Conservation (phyloP, 2,113 vertebrate genomes). For the Butorides virescens region DNA sequence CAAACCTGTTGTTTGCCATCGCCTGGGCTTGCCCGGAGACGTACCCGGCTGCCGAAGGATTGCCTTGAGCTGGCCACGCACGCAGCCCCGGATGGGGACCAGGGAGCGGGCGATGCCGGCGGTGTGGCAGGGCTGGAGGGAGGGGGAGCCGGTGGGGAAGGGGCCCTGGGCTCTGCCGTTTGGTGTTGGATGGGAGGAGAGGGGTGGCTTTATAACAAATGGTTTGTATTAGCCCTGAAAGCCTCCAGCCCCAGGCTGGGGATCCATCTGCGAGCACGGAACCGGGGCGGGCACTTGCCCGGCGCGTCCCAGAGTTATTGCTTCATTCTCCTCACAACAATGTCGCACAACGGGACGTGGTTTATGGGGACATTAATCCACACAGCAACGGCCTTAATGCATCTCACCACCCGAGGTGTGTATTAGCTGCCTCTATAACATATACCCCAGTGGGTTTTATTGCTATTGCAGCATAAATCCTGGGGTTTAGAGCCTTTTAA, state of each 20-base stretch:
- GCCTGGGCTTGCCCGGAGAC: not conserved
- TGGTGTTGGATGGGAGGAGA: not conserved
- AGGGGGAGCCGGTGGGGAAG: rapidly evolving
- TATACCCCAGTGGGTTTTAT: not conserved
- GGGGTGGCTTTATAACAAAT: not conserved
- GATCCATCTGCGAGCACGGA: not conserved
- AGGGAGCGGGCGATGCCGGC: rapidly evolving
- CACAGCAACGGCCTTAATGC: not conserved
- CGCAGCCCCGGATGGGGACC: not conserved
- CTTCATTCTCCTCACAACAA: constrained; percentile 49
- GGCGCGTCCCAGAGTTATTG: not conserved
- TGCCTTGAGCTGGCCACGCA: not conserved
- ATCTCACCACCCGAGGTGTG: constrained; percentile 16
- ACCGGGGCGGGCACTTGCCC: not conserved
- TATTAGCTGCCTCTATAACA: constrained; percentile 25
- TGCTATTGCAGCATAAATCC: constrained; percentile 2
- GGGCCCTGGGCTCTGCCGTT: not conserved
- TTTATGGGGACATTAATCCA: constrained; percentile 50
- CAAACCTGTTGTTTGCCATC: constrained; percentile 46
- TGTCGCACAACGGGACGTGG: not conserved
- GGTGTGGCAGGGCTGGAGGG: not conserved
- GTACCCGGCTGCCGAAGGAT: not conserved
- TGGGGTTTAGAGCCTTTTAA: constrained; percentile 13
- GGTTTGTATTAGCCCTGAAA: constrained; percentile 16
- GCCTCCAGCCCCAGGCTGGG: not conserved